Conservation (phyloP, 2,888 invertebrate species). For the Miltochrista miniata region DNA sequence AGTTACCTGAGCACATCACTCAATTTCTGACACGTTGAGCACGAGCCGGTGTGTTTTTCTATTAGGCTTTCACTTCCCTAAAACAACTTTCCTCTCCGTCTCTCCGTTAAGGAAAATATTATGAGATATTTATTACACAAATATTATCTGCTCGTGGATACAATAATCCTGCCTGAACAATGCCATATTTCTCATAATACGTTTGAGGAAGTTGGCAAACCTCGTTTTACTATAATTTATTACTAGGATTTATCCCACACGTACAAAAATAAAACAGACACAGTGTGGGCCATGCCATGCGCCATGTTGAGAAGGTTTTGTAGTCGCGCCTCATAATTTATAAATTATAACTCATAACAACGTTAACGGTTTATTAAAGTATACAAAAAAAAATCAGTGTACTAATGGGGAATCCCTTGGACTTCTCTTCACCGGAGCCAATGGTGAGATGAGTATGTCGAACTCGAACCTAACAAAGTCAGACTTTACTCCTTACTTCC, state of each 20-base stretch:
- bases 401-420: no score
- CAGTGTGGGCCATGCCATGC: no score
- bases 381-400: no score
- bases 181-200: constrained; percentile 15
- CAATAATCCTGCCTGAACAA: constrained; percentile 21
- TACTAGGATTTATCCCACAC: not conserved
- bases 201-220: constrained; percentile 21
- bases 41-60: constrained; percentile 6
- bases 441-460: no score
- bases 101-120: constrained; percentile 12
- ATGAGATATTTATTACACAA: constrained; percentile 8
- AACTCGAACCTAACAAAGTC: no score
- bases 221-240: constrained; percentile 12
- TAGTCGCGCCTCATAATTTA: no score
- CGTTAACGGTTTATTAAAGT: no score
- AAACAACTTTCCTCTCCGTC: not conserved
- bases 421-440: no score
- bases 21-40: constrained; percentile 2
- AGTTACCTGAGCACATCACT: not conserved
- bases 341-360: no score
- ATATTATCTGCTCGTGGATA: constrained; percentile 24
- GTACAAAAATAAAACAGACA: no score
- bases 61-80: not conserved
- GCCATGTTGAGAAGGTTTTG: no score
- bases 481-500: no score